phyloP scores from a whole-genome alignment of 1,140 invertebrate genomes.

The Rhagoletis pomonella region DNA sequence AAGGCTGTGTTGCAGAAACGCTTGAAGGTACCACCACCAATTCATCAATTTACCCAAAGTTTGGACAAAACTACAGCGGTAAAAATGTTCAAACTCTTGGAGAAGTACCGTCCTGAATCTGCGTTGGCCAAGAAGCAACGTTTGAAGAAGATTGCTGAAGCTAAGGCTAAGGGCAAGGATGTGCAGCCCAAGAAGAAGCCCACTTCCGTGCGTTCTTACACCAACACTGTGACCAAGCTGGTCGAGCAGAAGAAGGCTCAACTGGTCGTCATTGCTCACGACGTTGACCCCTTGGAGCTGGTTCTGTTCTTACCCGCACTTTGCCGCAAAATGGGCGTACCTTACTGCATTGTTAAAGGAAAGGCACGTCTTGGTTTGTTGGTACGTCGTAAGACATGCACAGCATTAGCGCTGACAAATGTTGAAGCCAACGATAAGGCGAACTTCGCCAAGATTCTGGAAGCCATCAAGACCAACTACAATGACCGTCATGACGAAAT shows the following conservation, averaged over 20 bases:
- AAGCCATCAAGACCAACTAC: conserved; percentile 98
- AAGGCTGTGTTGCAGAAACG: conserved; percentile 95
- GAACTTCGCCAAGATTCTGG: conserved; percentile 91
- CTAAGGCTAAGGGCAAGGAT: conserved; percentile 91
- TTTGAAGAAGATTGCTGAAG: conserved; percentile 91
- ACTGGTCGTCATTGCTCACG: conserved; percentile 98
- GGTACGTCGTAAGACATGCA: conserved; percentile 94
- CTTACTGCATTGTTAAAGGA: conserved; percentile 98
- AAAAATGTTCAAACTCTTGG: conserved; percentile 95
- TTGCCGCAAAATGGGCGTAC: conserved; percentile 99
- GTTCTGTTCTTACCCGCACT: conserved; percentile 97
- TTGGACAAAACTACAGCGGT: conserved; percentile 96
- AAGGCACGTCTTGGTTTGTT: conserved; percentile 96
- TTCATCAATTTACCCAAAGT: conserved; percentile 96
- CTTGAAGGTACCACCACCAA: conserved; percentile 99
- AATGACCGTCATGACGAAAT: conserved; percentile 99
- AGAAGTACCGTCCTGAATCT: conserved; percentile 98
- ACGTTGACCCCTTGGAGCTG: conserved; percentile 99
- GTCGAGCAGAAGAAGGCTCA: conserved; percentile 99
- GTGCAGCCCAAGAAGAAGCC: conserved; percentile 92
- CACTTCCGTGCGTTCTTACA: conserved; percentile 90
- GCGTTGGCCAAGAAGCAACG: conserved; percentile 92
- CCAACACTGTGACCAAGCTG: conserved; percentile 95
- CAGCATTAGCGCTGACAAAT: conserved; percentile 89
- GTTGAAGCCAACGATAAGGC: conserved; percentile 90